Base-by-base conservation (phyloP, 2,888 invertebrate genomes). In the Lasioglossum calceatum region DNA sequence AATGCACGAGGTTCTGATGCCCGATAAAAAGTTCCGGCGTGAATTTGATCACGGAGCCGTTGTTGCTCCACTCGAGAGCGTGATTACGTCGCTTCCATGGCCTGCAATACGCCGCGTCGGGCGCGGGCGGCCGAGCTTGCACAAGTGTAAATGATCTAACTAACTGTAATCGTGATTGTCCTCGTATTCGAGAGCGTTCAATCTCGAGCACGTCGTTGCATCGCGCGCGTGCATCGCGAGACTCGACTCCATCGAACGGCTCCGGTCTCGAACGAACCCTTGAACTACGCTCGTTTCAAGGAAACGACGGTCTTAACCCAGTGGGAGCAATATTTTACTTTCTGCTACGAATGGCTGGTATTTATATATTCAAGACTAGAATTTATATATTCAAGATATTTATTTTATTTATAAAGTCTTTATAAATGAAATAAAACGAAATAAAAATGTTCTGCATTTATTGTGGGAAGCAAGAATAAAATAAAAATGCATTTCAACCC, bases 141-240 rank as follows among this genome's bases (percentile, higher is more conserved):
- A 79, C 85, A 77, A 85, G 87, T 85, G 87, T 85, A 85, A 87
- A 81, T 27, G 79, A 87, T 87, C 82, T 75, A 79, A 75, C 79
- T 67, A 50, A 77, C 73, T 61, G 79, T 64, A 84, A 84, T 84
- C 81, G 79, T 42, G 84, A 86, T 84, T 84, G 84, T 86, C 81
- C 84, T 86, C 79, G 67, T 81, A 77, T 77, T 79, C 64, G 75
- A 64, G 78, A 39, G 64, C 77, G 23, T 84, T 84, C 64, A 75
- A 79, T 86, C 78, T 77, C 84, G 67, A 67, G 78, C 54, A 39
- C 54, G 50, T 36, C 32, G 82, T 71, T 72, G 64, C 82, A 67
- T 72, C 36, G 78, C 42, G 58, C 44, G 76, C 70, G 44, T 73
- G 44, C 73, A n/a, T 67, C 58, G 77, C 36, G 77, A 84, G 54